Conservation (phyloP, 2,797 vertebrate species). For the Trachops cirrhosus region DNA sequence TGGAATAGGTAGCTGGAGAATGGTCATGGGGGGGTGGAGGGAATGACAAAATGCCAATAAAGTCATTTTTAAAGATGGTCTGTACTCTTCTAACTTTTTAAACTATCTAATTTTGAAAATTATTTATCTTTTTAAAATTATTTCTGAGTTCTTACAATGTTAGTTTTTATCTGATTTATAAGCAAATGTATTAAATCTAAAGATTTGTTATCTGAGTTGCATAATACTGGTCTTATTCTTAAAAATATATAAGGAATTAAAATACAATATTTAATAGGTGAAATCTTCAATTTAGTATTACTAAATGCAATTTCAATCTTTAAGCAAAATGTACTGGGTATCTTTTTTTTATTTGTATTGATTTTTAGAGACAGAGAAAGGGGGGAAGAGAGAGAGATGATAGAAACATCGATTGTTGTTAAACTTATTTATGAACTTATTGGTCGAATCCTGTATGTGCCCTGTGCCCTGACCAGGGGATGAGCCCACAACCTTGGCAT, state of each 20-base stretch:
- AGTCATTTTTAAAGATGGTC: not conserved
- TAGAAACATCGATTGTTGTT: not conserved
- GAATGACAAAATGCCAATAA: not conserved
- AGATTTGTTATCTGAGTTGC: not conserved
- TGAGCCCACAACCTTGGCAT: not conserved
- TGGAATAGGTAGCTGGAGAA: not conserved
- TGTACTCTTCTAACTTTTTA: not conserved
- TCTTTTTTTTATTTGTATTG: not conserved
- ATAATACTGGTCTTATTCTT: not conserved
- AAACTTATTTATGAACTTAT: not conserved
- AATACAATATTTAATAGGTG: not conserved
- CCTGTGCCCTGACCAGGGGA: not conserved
- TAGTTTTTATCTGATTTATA: conserved; percentile 19
- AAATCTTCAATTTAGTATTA: not conserved
- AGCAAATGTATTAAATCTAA: conserved; percentile 41
- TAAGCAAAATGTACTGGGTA: conserved; percentile 35
- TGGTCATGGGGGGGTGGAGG: not conserved
- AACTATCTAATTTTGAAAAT: conserved; percentile 25
- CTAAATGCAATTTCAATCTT: conserved; percentile 28
- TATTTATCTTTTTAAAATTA: conserved; percentile 22
- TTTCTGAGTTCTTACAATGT: conserved; percentile 2
- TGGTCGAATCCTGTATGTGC: not conserved
- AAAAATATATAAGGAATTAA: conserved; percentile 22
- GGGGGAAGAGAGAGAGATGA: not conserved
- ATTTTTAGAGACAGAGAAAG: not conserved